A percentile compares a stretch with the other conserved stretches of the same genome.
Conservation (phyloP, 2,113 vertebrate genomes). For the Sturnira hondurensis region DNA sequence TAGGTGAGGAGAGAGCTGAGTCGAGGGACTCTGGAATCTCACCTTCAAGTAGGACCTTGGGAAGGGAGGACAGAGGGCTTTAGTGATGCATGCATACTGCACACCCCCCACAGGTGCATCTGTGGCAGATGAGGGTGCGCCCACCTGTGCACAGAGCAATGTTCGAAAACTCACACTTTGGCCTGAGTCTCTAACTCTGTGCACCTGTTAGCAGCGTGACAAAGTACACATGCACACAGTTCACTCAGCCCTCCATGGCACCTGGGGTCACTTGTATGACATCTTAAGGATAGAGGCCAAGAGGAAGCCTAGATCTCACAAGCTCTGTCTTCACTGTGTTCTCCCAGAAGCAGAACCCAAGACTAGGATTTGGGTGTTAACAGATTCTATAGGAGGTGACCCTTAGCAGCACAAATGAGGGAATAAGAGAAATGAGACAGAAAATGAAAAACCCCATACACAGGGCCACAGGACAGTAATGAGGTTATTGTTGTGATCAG, state of each 20-base stretch:
- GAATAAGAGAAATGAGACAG: background rate
- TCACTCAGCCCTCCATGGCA: background rate
- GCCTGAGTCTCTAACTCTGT: background rate
- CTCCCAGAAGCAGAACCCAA: background rate
- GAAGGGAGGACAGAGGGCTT: background rate
- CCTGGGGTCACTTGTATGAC: background rate
- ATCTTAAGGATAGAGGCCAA: background rate
- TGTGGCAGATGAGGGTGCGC: background rate
- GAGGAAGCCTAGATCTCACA: rapidly evolving
- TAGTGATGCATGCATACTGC: rapidly evolving
- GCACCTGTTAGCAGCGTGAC: rapidly evolving
- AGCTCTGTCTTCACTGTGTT: background rate
- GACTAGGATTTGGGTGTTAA: background rate
- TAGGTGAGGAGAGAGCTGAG: background rate
- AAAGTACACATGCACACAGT: background rate
- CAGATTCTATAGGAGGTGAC: background rate
- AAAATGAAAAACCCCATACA: background rate
- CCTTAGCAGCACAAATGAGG: background rate
- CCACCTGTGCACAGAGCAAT: background rate
- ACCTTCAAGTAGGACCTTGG: background rate
- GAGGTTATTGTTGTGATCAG: background rate
- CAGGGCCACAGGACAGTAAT: background rate
- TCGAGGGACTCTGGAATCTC: background rate
- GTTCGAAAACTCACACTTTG: too few species aligned
- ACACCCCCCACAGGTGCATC: background rate